Evolutionary conservation across 2,113 vertebrate species (phyloP), one percentile per base, ranked within the genome.

Genomic region (Lycocorax pyrrhopterus): DNA sequence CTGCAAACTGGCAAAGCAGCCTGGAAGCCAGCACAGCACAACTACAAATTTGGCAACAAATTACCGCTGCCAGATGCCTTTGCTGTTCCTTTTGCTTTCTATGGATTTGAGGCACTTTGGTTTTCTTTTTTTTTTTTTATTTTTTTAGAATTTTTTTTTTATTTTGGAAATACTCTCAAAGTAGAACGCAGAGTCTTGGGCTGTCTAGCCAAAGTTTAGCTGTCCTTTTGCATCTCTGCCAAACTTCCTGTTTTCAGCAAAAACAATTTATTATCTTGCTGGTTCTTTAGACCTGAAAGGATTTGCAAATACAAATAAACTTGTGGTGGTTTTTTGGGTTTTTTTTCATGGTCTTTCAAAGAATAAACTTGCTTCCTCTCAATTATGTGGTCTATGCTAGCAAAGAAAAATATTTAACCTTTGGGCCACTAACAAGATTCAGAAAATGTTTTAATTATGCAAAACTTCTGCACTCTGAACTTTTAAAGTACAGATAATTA

Each of bases 191-290:
- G 97, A 96, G 97, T 97, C 98, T 98, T 98, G 96, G 95, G 88
- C 93, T 94, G 85, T 91, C 84, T 94, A 94, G 97, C 97, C 98
- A 98, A 98, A 98, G 95, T 97, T 98, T 96, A 97, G 96, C 97
- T 98, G 96, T 98, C 93, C 97, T 98, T 97, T 98, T 97, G 96
- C 95, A 87, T 96, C 96, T 95, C 93, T 98, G 98, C 98, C 97
- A 98, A 97, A 98, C 97, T 98, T 98, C 97, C 97, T 98, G 97
- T 98, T 98, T 98, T 98, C 96, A 98, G 97, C 97, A 97, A 97
- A 97, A 98, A 84, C 97, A 98, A 98, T 98, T 98, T 98, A 98
- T 98, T 97, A 98, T 98, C 96, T 96, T 94, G 66, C 87, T 97
- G 86, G 81, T 97, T 95, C 97, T 98, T 97, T 96, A 96, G 96